Evolutionary conservation across 2,888 invertebrate genomes (phyloP).

Genomic region (Eurytoma adleriae): DNA sequence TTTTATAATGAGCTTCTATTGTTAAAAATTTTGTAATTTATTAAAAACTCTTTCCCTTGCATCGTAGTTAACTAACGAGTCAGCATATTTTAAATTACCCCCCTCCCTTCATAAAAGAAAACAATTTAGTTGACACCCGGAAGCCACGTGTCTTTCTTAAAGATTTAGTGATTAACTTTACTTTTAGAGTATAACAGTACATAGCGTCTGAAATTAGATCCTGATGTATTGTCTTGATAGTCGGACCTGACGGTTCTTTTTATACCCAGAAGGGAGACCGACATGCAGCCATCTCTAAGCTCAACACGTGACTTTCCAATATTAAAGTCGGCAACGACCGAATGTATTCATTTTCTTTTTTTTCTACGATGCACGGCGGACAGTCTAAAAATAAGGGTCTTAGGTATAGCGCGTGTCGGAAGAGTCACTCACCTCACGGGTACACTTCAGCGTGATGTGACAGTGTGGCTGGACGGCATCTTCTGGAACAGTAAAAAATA

Average conservation of each 20-base stretch:
- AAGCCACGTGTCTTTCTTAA: background rate
- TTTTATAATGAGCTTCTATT: too few species aligned
- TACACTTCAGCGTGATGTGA: constrained; percentile 94
- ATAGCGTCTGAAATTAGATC: constrained; percentile 8
- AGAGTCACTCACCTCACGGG: constrained; percentile 85
- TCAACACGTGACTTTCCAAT: constrained; percentile 5
- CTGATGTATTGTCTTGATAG: constrained; percentile 19
- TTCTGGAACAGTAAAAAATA: constrained; percentile 67
- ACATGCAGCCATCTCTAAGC: background rate
- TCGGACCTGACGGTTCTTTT: constrained; percentile 3
- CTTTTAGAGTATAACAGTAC: background rate
- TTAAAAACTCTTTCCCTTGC: background rate
- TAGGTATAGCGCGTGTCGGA: constrained; percentile 60
- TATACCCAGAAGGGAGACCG: constrained; percentile 2
- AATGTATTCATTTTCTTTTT: constrained; percentile 57
- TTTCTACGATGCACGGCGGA: constrained; percentile 48
- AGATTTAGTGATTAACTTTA: constrained; percentile 2
- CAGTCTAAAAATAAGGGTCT: constrained; percentile 49
- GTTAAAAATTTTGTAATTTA: background rate
- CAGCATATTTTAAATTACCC: background rate
- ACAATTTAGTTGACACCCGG: background rate
- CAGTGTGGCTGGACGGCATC: constrained; percentile 88
- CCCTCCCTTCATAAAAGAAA: background rate
- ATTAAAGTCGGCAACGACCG: constrained; percentile 6
- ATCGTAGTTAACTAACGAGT: background rate